Percentiles rank a stretch among this genome's conserved stretches.
These are phyloP conservation scores for Andrena fulva DNA, from an alignment of 2,888 invertebrate genomes.

Conservation along the genomic window DNA sequence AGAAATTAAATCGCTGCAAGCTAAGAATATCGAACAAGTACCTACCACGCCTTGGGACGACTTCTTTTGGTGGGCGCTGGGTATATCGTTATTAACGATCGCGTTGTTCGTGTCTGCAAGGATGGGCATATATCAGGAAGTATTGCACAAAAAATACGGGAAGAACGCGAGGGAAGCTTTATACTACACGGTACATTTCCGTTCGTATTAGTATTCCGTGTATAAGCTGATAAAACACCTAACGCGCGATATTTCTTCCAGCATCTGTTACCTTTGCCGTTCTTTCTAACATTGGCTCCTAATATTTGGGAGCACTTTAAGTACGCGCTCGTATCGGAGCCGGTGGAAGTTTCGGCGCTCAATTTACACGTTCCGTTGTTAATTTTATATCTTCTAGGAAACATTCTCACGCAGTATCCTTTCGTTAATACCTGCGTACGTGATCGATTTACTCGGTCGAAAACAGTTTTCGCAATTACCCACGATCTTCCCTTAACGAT, in stretches of 20 bases:
- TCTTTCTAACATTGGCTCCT: constrained; percentile 91
- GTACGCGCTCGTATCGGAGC: constrained; percentile 89
- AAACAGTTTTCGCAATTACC: neutral
- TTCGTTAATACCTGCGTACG: constrained; percentile 65
- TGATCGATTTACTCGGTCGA: neutral
- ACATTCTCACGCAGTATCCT: constrained; percentile 95
- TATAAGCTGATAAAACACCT: neutral
- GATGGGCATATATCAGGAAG: constrained; percentile 98
- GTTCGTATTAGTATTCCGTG: neutral
- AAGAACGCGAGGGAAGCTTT: constrained; percentile 96
- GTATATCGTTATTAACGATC: constrained; percentile 93
- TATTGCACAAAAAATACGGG: constrained; percentile 92
- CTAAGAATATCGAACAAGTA: constrained; percentile 82
- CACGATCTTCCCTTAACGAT: constrained; percentile 29
- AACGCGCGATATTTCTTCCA: constrained; percentile 83
- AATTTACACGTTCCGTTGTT: constrained; percentile 90
- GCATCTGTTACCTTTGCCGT: constrained; percentile 96
- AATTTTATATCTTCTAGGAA: constrained; percentile 92
- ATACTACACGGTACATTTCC: constrained; percentile 90
- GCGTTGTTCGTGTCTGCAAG: constrained; percentile 96
- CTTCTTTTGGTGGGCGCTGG: constrained; percentile 89
- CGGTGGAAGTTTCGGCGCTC: constrained; percentile 87
- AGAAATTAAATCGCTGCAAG: constrained; percentile 87
- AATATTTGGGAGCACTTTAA: constrained; percentile 92
- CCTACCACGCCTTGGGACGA: constrained; percentile 84